phyloP scores from a whole-genome alignment of 2,113 vertebrate species.

The Oreochromis niloticus region DNA sequence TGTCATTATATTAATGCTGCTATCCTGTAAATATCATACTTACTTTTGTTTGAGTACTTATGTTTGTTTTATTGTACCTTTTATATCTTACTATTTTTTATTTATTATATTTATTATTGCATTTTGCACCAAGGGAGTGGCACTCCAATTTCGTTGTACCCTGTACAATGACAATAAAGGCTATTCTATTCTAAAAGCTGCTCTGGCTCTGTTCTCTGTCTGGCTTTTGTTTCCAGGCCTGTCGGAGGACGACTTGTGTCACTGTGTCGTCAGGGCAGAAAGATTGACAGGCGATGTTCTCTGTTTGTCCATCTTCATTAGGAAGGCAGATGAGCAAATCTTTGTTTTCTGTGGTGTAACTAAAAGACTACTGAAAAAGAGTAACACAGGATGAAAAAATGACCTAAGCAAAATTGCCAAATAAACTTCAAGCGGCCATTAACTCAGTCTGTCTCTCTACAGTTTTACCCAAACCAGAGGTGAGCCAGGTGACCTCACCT shows the following conservation, averaged over 20 bases:
- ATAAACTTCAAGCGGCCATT: background rate
- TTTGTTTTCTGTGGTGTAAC: background rate
- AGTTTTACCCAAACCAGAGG: slow-evolving; percentile 72
- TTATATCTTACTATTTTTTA: no score
- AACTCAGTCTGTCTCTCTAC: background rate
- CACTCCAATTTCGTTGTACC: no score
- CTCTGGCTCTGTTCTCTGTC: background rate
- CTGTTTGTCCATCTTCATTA: background rate
- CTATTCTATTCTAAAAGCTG: no score
- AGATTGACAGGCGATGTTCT: slow-evolving; percentile 7
- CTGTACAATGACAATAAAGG: no score
- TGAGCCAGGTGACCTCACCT: slow-evolving; percentile 48
- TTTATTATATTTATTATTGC: no score
- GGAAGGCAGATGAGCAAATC: background rate
- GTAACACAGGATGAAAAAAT: background rate
- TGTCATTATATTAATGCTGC: no score
- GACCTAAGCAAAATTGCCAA: background rate
- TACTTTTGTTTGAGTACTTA: no score
- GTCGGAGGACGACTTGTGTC: background rate
- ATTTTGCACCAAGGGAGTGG: no score
- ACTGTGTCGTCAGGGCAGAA: background rate
- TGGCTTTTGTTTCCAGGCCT: slow-evolving; percentile 23
- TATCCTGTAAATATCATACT: no score
- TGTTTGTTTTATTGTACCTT: no score
- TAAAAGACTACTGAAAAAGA: background rate